Evolutionary conservation across 2,113 vertebrate species (phyloP).

Genomic region (Chaetodon trifascialis): DNA sequence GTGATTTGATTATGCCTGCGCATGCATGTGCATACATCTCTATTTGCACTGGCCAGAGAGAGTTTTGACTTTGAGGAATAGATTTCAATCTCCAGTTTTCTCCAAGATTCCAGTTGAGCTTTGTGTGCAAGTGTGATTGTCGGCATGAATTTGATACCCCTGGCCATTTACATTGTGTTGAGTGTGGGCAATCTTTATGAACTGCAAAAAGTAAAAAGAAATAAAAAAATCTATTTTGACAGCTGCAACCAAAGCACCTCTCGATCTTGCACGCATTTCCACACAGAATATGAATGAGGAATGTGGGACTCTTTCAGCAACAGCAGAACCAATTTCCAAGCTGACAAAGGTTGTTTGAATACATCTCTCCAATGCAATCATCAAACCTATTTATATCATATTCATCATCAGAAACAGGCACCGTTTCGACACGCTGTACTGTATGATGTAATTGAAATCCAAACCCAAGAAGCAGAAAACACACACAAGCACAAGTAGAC

Average conservation of each 20-base stretch:
- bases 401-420: conserved; percentile 9
- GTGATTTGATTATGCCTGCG: neutral
- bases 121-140: neutral
- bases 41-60: neutral
- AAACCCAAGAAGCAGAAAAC: conserved; percentile 1
- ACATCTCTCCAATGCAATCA: conserved; percentile 7
- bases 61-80: neutral
- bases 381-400: conserved; percentile 43
- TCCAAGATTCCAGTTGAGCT: neutral
- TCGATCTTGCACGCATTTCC: neutral
- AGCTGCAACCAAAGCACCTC: neutral
- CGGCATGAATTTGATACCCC: neutral
- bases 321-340: conserved; percentile 39
- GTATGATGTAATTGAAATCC: conserved; percentile 18
- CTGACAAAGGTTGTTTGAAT: conserved; percentile 39
- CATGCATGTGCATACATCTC: neutral
- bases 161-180: neutral
- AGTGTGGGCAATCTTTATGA: conserved; percentile 1
- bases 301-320: conserved; percentile 2
- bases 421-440: neutral
- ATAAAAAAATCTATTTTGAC: conserved; percentile 35
- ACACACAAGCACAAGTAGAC: neutral
- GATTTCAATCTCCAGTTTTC: conserved; percentile 21
- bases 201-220: neutral
- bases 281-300: conserved; percentile 5